A percentile compares a stretch with the other conserved stretches of the same genome.
These are phyloP conservation scores for Girardinus metallicus DNA, from an alignment of 2,797 vertebrate species.

Conservation along the genomic window DNA sequence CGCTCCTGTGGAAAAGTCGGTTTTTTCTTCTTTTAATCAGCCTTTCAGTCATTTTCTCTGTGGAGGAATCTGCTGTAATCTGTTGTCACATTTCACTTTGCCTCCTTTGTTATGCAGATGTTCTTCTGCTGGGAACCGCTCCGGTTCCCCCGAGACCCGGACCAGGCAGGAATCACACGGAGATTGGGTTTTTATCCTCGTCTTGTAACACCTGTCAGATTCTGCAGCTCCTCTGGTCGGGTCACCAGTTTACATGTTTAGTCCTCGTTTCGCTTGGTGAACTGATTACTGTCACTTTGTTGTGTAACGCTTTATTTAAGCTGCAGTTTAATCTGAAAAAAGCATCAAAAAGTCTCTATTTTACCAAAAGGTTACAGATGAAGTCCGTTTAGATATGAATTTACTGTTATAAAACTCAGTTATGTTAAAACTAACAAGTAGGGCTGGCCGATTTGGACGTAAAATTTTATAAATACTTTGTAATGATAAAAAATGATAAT, in stretches of 20 bases:
- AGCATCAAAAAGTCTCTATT: not conserved
- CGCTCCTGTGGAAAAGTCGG: slow-evolving; percentile 27
- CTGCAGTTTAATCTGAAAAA: not conserved
- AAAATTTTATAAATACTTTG: too few relatives aligned
- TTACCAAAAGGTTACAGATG: not conserved
- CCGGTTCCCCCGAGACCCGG: not conserved
- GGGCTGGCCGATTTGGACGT: too few relatives aligned
- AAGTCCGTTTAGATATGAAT: not conserved
- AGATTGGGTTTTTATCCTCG: not conserved
- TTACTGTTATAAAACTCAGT: too few relatives aligned
- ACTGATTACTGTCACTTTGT: slow-evolving; percentile 3
- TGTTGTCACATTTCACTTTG: slow-evolving; percentile 2
- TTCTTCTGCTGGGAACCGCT: not conserved
- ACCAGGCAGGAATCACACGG: not conserved
- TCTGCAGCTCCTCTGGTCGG: not conserved
- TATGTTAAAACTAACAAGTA: too few relatives aligned
- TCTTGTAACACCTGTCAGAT: slow-evolving; percentile 2
- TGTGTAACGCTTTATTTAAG: not conserved
- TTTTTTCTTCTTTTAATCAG: slow-evolving; percentile 25
- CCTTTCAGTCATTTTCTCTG: slow-evolving; percentile 17
- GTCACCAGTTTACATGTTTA: slow-evolving; percentile 10
- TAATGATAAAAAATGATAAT: too few relatives aligned
- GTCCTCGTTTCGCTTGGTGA: slow-evolving; percentile 10
- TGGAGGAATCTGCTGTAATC: slow-evolving; percentile 8
- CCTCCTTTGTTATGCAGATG: not conserved